Conservation (phyloP, 1,140 invertebrate genomes). For the Reticulitermes speratus region DNA sequence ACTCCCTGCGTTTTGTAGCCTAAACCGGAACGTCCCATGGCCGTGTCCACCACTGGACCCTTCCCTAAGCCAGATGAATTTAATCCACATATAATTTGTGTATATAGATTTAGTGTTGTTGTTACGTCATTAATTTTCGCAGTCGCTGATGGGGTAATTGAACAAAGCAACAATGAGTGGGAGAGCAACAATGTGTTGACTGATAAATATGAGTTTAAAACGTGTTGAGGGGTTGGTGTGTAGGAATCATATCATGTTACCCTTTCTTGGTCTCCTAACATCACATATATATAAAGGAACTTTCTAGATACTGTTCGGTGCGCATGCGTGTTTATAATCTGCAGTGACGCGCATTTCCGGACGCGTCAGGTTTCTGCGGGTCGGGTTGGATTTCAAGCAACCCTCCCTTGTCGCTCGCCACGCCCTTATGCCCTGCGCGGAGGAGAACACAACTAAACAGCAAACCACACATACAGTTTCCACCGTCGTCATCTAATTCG, state of each 20-base stretch:
- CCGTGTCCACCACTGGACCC: too few species aligned
- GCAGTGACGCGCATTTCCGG: slow-evolving; percentile 27
- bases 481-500: not conserved
- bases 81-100: too few species aligned
- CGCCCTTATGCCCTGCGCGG: slow-evolving; percentile 9
- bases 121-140: too few species aligned
- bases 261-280: not conserved
- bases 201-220: not conserved
- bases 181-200: slow-evolving; percentile 10
- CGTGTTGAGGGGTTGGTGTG: not conserved
- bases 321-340: slow-evolving; percentile 20
- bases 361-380: slow-evolving; percentile 23
- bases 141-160: too few species aligned
- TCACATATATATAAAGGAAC: not conserved
- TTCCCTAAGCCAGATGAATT: too few species aligned
- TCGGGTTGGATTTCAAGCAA: slow-evolving; percentile 19
- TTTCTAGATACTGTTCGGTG: not conserved
- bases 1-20: too few species aligned
- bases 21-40: too few species aligned
- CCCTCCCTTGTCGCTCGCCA: not conserved
- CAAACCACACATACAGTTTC: not conserved
- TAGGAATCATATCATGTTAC: not conserved
- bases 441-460: not conserved
- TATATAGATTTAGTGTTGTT: too few species aligned
- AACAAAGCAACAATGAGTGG: not conserved